Percentiles rank a stretch among this genome's conserved stretches.
phyloP scores from a whole-genome alignment of 2,797 vertebrate genomes.

The Choloepus didactylus region DNA sequence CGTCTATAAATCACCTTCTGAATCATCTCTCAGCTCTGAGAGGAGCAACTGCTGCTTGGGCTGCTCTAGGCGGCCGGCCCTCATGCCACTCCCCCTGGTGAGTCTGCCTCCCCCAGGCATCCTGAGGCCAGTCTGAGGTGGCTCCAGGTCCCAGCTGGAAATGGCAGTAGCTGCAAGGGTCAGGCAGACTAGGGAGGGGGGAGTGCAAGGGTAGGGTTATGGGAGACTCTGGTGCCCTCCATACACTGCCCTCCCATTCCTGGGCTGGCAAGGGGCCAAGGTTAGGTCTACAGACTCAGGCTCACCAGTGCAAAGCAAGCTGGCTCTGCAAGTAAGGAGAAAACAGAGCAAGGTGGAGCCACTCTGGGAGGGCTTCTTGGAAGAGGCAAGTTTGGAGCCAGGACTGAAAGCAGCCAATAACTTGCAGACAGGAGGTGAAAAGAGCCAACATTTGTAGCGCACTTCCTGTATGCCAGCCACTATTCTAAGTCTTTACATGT shows the following conservation, averaged over 20 bases:
- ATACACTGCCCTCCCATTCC: neutral
- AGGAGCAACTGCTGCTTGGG: slow-evolving; percentile 75
- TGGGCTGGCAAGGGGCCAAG: neutral
- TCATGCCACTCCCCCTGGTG: slow-evolving; percentile 58
- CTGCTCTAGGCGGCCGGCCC: slow-evolving; percentile 73
- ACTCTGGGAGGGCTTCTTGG: slow-evolving; percentile 30
- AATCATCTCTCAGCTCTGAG: slow-evolving; percentile 82
- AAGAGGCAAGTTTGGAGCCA: slow-evolving; percentile 48
- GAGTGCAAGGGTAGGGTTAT: neutral
- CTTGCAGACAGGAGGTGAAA: neutral
- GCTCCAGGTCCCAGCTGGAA: slow-evolving; percentile 61
- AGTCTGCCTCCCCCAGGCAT: neutral
- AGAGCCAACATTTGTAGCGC: neutral
- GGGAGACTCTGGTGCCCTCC: neutral
- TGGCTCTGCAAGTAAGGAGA: neutral
- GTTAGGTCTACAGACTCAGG: neutral
- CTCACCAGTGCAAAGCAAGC: neutral
- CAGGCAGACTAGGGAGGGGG: neutral
- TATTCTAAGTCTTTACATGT: neutral
- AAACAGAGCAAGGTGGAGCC: neutral
- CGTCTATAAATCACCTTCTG: slow-evolving; percentile 85
- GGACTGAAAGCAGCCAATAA: neutral
- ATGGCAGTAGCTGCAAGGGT: slow-evolving; percentile 22
- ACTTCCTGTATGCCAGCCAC: neutral
- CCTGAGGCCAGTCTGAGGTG: neutral